A percentile compares a stretch with the other conserved stretches of the same genome.
These are phyloP conservation scores for Orthosia gracilis DNA, from an alignment of 2,888 invertebrate species.

Conservation along the genomic window DNA sequence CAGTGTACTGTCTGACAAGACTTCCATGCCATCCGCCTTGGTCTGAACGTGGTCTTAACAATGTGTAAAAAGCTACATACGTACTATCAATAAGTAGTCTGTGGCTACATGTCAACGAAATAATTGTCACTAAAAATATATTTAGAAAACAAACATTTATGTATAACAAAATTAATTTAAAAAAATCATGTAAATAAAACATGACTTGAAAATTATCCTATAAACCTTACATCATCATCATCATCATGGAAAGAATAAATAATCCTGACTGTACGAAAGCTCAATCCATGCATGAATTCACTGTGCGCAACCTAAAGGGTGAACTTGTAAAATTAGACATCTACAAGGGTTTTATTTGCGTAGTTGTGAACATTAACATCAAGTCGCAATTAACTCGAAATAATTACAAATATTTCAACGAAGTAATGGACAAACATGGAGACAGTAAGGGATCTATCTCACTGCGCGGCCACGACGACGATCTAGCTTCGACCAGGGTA, in stretches of 20 bases:
- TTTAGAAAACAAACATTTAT: not conserved
- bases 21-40: no score
- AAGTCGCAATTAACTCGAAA: conserved; percentile 13
- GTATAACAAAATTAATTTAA: not conserved
- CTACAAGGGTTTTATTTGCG: conserved; percentile 44
- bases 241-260: conserved; percentile 29
- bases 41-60: no score
- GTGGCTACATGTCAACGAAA: not conserved
- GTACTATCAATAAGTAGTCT: no score
- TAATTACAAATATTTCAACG: conserved; percentile 43
- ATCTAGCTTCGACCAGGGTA: not conserved
- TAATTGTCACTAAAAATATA: not conserved
- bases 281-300: conserved; percentile 42
- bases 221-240: not conserved
- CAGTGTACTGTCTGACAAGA: no score
- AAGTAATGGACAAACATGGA: conserved; percentile 41
- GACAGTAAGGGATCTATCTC: conserved; percentile 29
- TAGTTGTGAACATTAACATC: conserved; percentile 38
- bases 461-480: not conserved
- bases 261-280: conserved; percentile 44
- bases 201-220: conserved; percentile 1
- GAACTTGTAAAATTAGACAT: conserved; percentile 41
- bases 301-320: conserved; percentile 37
- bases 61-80: not conserved
- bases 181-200: not conserved